Evolutionary conservation across 2,113 vertebrate species (phyloP).

Genomic region (Gorsachius goisagi): DNA sequence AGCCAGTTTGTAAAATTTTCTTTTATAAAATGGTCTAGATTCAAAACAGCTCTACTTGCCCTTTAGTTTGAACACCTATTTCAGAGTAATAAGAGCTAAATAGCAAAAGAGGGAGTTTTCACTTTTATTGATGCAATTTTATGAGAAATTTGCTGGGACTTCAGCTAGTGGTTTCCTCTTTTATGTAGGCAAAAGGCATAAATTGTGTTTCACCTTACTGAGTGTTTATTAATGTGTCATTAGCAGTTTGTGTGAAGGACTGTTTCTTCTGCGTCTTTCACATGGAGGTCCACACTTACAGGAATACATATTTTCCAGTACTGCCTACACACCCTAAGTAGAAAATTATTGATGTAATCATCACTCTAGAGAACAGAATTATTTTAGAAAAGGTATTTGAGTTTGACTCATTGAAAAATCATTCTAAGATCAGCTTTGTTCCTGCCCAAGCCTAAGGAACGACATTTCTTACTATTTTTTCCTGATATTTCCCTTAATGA

Average conservation of each 20-base stretch:
- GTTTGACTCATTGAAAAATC: not conserved
- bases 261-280: not conserved
- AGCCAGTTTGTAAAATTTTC: not conserved
- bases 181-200: not conserved
- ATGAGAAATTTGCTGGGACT: not conserved
- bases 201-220: not conserved
- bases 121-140: not conserved
- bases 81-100: not conserved
- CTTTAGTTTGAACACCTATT: not conserved
- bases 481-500: not conserved
- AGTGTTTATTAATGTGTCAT: not conserved
- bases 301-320: not conserved
- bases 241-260: not conserved
- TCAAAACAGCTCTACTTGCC: not conserved
- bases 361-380: not conserved
- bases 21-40: not conserved
- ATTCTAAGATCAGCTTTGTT: not conserved
- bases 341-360: not conserved
- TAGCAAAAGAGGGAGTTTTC: not conserved
- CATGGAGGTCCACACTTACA: not conserved
- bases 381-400: not conserved
- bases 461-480: not conserved
- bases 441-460: not conserved
- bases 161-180: not conserved
- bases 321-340: not conserved